Evolutionary conservation across 1,140 invertebrate genomes (phyloP).

Genomic region (Phenacoccus solenopsis): DNA sequence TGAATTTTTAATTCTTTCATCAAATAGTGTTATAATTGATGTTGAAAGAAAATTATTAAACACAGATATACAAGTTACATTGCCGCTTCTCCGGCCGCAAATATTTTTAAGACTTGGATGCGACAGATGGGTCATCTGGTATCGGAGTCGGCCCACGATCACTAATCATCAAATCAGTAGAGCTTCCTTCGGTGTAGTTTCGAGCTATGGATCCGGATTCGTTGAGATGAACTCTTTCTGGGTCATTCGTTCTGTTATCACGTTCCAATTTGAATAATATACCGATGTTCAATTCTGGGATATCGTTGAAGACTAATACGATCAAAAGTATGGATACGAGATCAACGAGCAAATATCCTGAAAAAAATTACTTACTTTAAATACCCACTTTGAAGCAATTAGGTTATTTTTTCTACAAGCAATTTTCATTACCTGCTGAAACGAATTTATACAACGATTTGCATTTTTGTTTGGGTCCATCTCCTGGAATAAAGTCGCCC

Average conservation of each 20-base stretch:
- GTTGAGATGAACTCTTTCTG: constrained; percentile 46
- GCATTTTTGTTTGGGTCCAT: constrained; percentile 53
- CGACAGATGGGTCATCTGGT: too few species aligned
- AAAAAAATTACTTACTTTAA: too few species aligned
- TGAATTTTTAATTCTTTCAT: too few species aligned
- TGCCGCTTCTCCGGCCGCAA: too few species aligned
- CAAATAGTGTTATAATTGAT: too few species aligned
- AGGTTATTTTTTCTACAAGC: too few species aligned
- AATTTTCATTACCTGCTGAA: constrained; percentile 63
- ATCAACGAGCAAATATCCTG: constrained; percentile 63
- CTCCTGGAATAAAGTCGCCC: constrained; percentile 76
- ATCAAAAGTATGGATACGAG: constrained; percentile 72
- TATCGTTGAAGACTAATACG: constrained; percentile 70
- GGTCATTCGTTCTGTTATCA: constrained; percentile 42
- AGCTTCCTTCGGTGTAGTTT: constrained; percentile 37
- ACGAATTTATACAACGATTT: constrained; percentile 65
- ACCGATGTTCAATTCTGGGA: constrained; percentile 71
- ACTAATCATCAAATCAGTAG: constrained; percentile 25
- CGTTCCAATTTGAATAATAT: constrained; percentile 56
- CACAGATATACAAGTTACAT: too few species aligned
- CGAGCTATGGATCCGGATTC: constrained; percentile 33
- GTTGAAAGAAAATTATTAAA: too few species aligned
- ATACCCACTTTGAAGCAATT: too few species aligned
- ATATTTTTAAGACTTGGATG: too few species aligned
- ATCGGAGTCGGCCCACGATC: too few species aligned